Evolutionary conservation across 2,888 invertebrate genomes (phyloP).

Genomic region (Gerris lacustris): DNA sequence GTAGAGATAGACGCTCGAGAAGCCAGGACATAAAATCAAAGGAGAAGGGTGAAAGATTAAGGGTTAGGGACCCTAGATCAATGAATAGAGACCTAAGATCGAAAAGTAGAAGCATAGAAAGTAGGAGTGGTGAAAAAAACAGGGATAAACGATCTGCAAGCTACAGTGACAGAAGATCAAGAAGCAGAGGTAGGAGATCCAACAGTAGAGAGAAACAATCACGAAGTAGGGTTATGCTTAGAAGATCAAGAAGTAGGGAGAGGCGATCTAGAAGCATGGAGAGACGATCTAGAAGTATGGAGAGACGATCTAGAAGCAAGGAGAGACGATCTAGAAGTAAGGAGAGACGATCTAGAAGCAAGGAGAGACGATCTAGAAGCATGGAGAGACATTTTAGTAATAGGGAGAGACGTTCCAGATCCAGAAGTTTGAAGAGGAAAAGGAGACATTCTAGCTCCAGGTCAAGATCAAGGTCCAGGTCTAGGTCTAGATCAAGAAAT

Average conservation of each 20-base stretch:
- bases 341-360: background rate
- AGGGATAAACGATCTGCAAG: no score
- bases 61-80: no score
- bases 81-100: no score
- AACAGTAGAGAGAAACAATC: background rate
- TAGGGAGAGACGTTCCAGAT: background rate
- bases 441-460: background rate
- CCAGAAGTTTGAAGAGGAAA: background rate
- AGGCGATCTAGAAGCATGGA: background rate
- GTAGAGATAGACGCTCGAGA: no score
- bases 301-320: background rate
- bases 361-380: background rate
- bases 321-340: background rate
- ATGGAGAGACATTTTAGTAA: background rate
- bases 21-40: no score
- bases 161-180: background rate
- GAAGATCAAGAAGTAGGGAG: background rate
- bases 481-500: background rate
- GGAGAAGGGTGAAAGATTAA: no score
- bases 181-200: background rate
- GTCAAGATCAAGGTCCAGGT: background rate
- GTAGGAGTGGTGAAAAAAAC: no score
- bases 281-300: background rate
- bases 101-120: no score
- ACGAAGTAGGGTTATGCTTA: background rate